Evolutionary conservation across 1,140 invertebrate genomes (phyloP), one percentile per base, ranked within the genome.

Genomic region (Zaprionus gabonicus): DNA sequence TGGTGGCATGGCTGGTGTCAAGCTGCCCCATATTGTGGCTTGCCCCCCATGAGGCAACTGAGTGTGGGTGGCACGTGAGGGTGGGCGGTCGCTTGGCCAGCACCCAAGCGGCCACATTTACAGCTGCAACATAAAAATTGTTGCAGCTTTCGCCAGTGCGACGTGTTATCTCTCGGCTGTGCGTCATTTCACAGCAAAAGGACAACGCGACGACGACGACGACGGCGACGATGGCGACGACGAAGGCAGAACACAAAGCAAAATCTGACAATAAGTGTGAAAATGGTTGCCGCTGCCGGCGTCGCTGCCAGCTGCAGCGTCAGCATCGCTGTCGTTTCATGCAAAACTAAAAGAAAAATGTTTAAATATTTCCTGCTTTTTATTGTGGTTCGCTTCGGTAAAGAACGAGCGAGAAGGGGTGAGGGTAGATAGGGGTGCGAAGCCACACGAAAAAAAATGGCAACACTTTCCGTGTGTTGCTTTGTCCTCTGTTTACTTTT

Each of bases 361-460:
- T 91, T 92, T 92, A 91, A 92, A 92, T 92, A 92, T 92, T 92
- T 92, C 91, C 91, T 87, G 91, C 77, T 84, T 91, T 92, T 92
- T 92, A 92, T 92, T 92, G 91, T 91, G 90, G 81, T 77, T 76
- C 7, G n/a, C 41, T 13, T 13, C n/a, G 12, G 9, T 3, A 34
- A 34, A 34, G 44, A 25, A 2, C 20, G 12, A 23, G 46, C 13
- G 12, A 41, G 12, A 71, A 53, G 71, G n/a, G 46, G 69, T 63
- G 65, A 58, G 53, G 77, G 46, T 49, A 46, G 28, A 7, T 71
- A 60, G 60, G 46, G 58, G 44, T 34, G 31, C 31, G 31, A 34
- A 34, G 31, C 31, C 34, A 25, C 62, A 46, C 62, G 23, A 46
- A 80, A 82, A 84, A 82, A 84, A 84, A 84, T 90, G 79, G 85